Conservation (phyloP, 2,888 invertebrate species). For the Agrilus cyanescens region DNA sequence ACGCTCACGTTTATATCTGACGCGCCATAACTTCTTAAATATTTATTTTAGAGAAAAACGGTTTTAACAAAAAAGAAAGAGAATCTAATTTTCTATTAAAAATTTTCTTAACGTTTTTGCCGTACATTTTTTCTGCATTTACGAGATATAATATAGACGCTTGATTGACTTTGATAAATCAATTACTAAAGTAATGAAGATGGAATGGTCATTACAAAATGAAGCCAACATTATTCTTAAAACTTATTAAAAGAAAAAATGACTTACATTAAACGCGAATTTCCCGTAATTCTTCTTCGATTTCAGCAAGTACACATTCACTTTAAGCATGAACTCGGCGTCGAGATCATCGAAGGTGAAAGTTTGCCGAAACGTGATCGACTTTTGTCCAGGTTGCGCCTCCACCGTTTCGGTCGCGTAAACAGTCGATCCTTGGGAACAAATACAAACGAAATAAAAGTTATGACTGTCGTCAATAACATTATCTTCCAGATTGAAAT, state of each 20-base stretch:
- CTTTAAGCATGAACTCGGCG: conserved; percentile 32
- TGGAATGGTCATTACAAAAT: no score
- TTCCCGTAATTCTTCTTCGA: conserved; percentile 21
- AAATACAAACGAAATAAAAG: conserved; percentile 28
- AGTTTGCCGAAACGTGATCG: conserved; percentile 22
- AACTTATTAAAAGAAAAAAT: no score
- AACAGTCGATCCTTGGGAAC: conserved; percentile 26
- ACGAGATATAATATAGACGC: no score
- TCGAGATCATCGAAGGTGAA: conserved; percentile 28
- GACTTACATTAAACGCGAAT: conserved; percentile 20
- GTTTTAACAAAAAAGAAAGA: no score
- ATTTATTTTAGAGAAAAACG: no score
- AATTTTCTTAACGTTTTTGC: no score
- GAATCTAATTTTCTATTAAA: no score
- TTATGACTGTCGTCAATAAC: conserved; percentile 14
- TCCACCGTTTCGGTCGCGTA: conserved; percentile 20
- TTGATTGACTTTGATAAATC: background rate
- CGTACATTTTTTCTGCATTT: no score
- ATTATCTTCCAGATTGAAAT: conserved; percentile 15
- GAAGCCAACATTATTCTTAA: no score
- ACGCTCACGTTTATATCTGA: no score
- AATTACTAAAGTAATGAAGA: no score
- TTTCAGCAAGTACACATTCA: conserved; percentile 36
- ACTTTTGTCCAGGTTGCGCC: conserved; percentile 12
- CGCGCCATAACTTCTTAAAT: no score